Conservation (phyloP, 2,888 invertebrate species). For the Azorinus chamasolen region DNA sequence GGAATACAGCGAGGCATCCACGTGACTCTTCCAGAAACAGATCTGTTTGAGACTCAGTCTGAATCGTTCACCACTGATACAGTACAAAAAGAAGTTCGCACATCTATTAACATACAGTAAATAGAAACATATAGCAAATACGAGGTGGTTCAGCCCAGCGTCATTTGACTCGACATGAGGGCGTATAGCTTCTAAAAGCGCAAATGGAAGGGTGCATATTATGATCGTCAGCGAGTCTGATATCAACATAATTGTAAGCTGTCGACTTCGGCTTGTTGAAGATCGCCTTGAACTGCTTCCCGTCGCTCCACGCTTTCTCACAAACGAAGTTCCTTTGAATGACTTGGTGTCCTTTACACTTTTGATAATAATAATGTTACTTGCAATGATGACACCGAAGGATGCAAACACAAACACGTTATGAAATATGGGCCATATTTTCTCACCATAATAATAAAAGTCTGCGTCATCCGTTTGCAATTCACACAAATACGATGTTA, state of each 20-base stretch:
- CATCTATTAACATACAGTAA: constrained; percentile 77
- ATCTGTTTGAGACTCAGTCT: constrained; percentile 58
- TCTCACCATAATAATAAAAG: constrained; percentile 31
- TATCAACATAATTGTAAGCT: constrained; percentile 74
- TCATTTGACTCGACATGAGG: constrained; percentile 43
- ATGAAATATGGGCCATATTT: constrained; percentile 72
- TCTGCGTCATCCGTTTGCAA: constrained; percentile 49
- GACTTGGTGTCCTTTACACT: constrained; percentile 42
- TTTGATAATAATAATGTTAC: constrained; percentile 73
- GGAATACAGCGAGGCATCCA: too few relatives aligned
- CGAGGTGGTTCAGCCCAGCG: constrained; percentile 51
- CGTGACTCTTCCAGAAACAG: too few relatives aligned
- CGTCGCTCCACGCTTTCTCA: not conserved
- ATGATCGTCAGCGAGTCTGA: constrained; percentile 75
- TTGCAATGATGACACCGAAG: constrained; percentile 69
- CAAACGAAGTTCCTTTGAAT: not conserved
- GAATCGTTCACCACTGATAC: constrained; percentile 75
- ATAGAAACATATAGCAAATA: constrained; percentile 71
- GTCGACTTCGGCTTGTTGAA: constrained; percentile 58
- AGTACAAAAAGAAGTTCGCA: constrained; percentile 77
- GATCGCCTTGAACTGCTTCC: constrained; percentile 7
- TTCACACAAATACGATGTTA: constrained; percentile 69
- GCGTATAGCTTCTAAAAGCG: constrained; percentile 60
- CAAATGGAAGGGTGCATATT: constrained; percentile 73
- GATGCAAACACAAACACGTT: constrained; percentile 68